A percentile compares a stretch with the other conserved stretches of the same genome.
Evolutionary conservation across 2,113 vertebrate genomes (phyloP).

Genomic region (Lipophrys pholis): DNA sequence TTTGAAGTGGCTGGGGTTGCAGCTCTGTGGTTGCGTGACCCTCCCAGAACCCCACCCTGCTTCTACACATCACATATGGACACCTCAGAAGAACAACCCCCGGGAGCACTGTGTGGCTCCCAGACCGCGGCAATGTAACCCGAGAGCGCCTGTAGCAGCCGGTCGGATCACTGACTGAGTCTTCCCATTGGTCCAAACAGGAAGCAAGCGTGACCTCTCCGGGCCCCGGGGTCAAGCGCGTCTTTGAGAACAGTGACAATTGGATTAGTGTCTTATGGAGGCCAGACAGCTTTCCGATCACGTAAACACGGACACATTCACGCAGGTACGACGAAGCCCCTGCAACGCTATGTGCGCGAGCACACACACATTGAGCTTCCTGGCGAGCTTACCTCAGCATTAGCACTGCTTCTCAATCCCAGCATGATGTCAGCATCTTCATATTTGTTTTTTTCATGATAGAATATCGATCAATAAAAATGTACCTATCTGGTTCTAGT

Average conservation of each 20-base stretch:
- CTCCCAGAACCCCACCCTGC: slow-evolving; percentile 41
- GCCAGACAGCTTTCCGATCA: slow-evolving; percentile 52
- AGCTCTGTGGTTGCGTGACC: slow-evolving; percentile 41
- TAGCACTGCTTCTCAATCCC: slow-evolving; percentile 24
- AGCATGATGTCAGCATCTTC: slow-evolving; percentile 57
- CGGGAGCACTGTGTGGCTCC: slow-evolving; percentile 33
- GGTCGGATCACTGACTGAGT: slow-evolving; percentile 54
- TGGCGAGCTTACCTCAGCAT: not conserved
- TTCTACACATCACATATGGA: slow-evolving; percentile 70
- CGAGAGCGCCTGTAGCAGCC: slow-evolving; percentile 67
- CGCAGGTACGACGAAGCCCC: slow-evolving; percentile 47
- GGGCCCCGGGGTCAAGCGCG: slow-evolving; percentile 56
- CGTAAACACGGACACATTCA: slow-evolving; percentile 41
- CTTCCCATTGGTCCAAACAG: slow-evolving; percentile 68
- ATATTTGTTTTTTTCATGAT: slow-evolving; percentile 54
- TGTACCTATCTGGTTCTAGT: slow-evolving; percentile 58
- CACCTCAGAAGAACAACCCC: slow-evolving; percentile 38
- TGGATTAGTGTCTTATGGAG: slow-evolving; percentile 70
- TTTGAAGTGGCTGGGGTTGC: slow-evolving; percentile 70
- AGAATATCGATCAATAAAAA: slow-evolving; percentile 63
- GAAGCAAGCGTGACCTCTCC: slow-evolving; percentile 62
- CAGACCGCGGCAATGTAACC: slow-evolving; percentile 58
- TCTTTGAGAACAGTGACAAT: slow-evolving; percentile 73
- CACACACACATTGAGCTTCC: not conserved
- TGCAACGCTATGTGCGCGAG: not conserved